These are phyloP conservation scores for Rhinogobius similis DNA, from an alignment of 2,113 vertebrate species.

Conservation along the genomic window DNA sequence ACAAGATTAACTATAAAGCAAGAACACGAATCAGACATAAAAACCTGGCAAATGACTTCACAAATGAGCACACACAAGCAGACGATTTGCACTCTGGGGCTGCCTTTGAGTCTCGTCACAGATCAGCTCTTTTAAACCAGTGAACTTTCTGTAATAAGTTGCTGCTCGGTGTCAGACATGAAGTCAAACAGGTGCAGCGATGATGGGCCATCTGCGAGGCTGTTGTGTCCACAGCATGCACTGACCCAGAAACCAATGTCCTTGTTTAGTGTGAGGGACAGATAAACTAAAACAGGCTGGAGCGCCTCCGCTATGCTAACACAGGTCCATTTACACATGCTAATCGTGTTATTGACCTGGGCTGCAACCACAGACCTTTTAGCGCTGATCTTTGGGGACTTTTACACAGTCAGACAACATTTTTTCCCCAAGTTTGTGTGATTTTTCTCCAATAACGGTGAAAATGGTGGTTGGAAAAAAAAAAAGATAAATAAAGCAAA, in stretches of 20 bases:
- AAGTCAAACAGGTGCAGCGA: conserved; percentile 33
- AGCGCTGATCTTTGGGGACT: not conserved
- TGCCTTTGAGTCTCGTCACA: not conserved
- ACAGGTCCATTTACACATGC: not conserved
- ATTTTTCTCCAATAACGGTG: no score
- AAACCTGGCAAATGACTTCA: not conserved
- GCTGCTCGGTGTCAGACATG: conserved; percentile 18
- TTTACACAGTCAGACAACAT: not conserved
- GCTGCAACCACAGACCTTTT: not conserved
- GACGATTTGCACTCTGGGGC: no score
- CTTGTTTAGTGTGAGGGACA: conserved; percentile 25
- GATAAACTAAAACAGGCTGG: conserved; percentile 7
- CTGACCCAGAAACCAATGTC: conserved; percentile 48
- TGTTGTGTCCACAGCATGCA: conserved; percentile 46
- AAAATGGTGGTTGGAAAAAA: no score
- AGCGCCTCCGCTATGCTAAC: conserved; percentile 9
- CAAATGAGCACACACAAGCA: no score
- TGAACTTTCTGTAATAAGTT: not conserved
- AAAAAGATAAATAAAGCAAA: no score
- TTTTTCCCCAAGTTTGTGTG: not conserved
- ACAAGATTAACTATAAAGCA: not conserved
- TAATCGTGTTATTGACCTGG: not conserved
- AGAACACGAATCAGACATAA: not conserved
- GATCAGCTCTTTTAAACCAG: not conserved
- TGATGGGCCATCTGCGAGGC: conserved; percentile 40